Evolutionary conservation across 2,888 invertebrate species (phyloP).

Genomic region (Cryptus viduatorius): DNA sequence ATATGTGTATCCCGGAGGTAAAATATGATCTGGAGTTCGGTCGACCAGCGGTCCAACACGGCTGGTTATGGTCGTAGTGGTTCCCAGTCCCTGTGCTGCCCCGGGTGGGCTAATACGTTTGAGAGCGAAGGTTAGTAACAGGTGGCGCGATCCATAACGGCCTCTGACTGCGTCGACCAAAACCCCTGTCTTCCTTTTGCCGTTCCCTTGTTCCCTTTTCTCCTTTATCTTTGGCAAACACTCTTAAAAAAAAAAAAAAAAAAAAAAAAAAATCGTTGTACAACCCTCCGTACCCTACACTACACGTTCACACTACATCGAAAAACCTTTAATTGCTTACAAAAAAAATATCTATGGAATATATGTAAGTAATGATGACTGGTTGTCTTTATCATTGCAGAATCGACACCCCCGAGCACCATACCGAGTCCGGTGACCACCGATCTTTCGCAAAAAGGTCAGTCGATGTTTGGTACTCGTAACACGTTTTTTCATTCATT

Average conservation of each 20-base stretch:
- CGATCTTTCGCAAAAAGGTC: conserved; percentile 85
- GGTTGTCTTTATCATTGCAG: conserved; percentile 84
- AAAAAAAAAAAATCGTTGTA: conserved; percentile 20
- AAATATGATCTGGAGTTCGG: conserved; percentile 82
- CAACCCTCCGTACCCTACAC: conserved; percentile 1
- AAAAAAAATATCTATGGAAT: too few species aligned
- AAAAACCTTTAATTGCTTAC: background rate
- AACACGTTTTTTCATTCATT: background rate
- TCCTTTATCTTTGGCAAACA: conserved; percentile 36
- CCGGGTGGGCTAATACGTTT: conserved; percentile 81
- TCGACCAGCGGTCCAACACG: conserved; percentile 75
- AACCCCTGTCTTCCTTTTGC: conserved; percentile 57
- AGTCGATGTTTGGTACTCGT: conserved; percentile 60
- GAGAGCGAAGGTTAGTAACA: conserved; percentile 83
- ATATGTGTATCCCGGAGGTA: conserved; percentile 72
- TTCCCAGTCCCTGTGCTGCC: conserved; percentile 43
- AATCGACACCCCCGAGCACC: conserved; percentile 93
- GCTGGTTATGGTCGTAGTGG: conserved; percentile 49
- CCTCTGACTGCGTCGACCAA: conserved; percentile 28
- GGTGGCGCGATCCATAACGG: conserved; percentile 83
- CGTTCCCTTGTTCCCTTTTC: conserved; percentile 25
- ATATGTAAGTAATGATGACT: too few species aligned
- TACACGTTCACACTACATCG: background rate
- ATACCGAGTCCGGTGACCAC: conserved; percentile 91
- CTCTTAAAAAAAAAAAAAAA: conserved; percentile 4